Base-by-base conservation (phyloP, 2,888 invertebrate species). In the Papilio protenor region DNA sequence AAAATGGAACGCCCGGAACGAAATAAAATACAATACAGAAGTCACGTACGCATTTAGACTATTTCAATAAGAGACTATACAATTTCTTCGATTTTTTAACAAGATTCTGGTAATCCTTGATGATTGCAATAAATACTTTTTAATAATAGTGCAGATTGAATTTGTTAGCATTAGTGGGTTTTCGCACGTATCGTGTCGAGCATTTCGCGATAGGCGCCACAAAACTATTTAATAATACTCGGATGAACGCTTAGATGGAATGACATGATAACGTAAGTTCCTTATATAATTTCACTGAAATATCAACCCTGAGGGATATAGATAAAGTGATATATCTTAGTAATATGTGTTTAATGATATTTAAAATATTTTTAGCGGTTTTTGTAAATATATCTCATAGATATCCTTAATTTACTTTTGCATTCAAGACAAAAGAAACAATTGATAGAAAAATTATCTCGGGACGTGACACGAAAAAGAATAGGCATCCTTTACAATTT, bases 141-240 rank as follows among this genome's bases (percentile, higher is more conserved):
- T 27, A 40, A 59, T 33, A 66, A 40, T 40, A 66, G 40, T 40
- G 5, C 33, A 18, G 18, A 40, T 69, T 69, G 4, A 12, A 69
- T 45, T 45, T 1, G 40, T 21, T 12, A 45, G 12, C 21, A 45
- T 69, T 69, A 45, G 66, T 69, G 45, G 45, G 66, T n/a, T 45
- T 21, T 69, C 21, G 45, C 21, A 69, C 66, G 45, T 21, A 45
- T 45, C 45, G 66, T 69, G 2, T 69, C 21, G 45, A 69, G 11
- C 11, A 64, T 40, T 21, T 69, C 66, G n/a, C n/a, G n/a, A 66
- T 11, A 40, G 66, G 40, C 66, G 66, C 66, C 66, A 66, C 64
- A 33, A 40, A 64, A 40, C 40, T 40, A 66, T 66, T 40, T 66
- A 33, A 40, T 66, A 66, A 66, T 40, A 2, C n/a, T 66, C 40